A percentile compares a stretch with the other conserved stretches of the same genome.
These are phyloP conservation scores for Alentia gelatinosa DNA, from an alignment of 2,888 invertebrate genomes.

Conservation along the genomic window DNA sequence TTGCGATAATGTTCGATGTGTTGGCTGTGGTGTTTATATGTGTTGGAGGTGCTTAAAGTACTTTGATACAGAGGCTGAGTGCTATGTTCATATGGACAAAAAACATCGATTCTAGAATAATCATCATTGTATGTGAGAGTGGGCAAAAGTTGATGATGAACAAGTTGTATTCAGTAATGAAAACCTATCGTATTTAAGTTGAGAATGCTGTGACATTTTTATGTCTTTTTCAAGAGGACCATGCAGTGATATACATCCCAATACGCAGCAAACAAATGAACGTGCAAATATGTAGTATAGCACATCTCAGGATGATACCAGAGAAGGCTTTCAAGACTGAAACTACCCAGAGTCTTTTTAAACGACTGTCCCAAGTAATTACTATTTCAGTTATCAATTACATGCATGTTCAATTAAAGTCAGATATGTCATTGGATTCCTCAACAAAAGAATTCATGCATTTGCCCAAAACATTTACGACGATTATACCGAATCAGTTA, in stretches of 20 bases:
- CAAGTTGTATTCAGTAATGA: background rate
- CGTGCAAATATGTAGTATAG: background rate
- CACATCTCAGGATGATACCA: conserved; percentile 30
- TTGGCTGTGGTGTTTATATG: conserved; percentile 17
- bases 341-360: background rate
- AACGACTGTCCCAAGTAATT: no score
- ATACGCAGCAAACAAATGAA: background rate
- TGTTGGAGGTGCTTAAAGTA: conserved; percentile 48
- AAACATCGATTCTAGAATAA: conserved; percentile 34
- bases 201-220: no score
- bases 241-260: conserved; percentile 16
- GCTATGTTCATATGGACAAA: conserved; percentile 45
- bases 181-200: no score
- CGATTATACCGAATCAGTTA: no score
- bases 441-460: no score
- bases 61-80: conserved; percentile 28
- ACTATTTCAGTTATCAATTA: no score
- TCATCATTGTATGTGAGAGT: background rate
- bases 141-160: background rate
- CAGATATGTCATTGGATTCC: no score
- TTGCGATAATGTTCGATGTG: conserved; percentile 25
- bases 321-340: background rate
- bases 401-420: no score
- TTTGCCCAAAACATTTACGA: no score
- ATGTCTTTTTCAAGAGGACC: no score